Evolutionary conservation across 2,113 vertebrate species (phyloP), one percentile per base, ranked within the genome.

Genomic region (Perca schrenkii): DNA sequence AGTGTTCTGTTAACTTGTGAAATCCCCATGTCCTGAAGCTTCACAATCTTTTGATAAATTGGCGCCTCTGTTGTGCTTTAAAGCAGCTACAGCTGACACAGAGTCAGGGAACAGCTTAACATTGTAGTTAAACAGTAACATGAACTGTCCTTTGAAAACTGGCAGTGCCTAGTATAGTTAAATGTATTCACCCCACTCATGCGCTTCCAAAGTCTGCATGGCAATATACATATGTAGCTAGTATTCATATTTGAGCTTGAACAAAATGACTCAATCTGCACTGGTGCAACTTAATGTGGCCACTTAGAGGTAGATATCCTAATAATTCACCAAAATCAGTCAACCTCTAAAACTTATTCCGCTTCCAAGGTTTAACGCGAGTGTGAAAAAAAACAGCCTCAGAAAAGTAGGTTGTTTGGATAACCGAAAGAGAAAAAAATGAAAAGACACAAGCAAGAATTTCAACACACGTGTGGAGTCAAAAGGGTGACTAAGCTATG

Each of bases 381-480:
- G 43, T 36, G 57, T 31, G 46, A 2, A 8, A 28, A 52, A 31
- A 31, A 3, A 31, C 50, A 25, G 21, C 8, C 3, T 31, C 2
- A 68, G 6, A 28, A 74, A 84, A 88, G 78, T 76, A 56, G 60
- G 11, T 22, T 64, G 56, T 70, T 57, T 40, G 22, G 12, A 49
- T 15, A 64, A 58, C 4, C 4, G 19, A 79, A n/a, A 53, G 31
- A 19, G 4, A 34, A 19, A 0, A 0, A 50, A 50, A 73, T 43
- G 16, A 16, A 69, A 63, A 79, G 43, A 67, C 74, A 61, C 60
- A 52, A 70, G 63, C 50, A 49, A 62, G 65, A 62, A 80, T 86
- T 90, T 80, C 54, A 84, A 86, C 88, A 93, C 93, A 94, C 93
- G 92, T 94, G 93, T 92, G 82, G 88, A 90, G 86, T 83, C 84